Evolutionary conservation across 92 coral and sea anemone genomes (phyloP).

Genomic region (Parazoanthus swiftii): DNA sequence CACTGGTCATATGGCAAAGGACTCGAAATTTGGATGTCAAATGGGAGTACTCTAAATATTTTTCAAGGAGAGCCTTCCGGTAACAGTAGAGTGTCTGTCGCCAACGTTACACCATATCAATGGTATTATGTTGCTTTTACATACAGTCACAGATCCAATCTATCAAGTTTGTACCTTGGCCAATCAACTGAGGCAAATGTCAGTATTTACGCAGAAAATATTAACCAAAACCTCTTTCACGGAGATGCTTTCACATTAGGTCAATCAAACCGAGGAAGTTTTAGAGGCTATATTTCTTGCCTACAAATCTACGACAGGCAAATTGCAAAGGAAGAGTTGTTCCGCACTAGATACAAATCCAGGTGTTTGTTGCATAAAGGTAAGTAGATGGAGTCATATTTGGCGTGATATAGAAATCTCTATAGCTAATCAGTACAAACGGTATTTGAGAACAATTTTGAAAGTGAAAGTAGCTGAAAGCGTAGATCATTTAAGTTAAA

Average conservation of each 20-base stretch:
- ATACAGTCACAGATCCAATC: background rate
- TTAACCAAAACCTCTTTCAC: background rate
- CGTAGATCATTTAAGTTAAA: too few species aligned
- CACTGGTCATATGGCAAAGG: background rate
- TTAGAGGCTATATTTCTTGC: background rate
- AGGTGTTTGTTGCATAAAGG: background rate
- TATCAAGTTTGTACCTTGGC: background rate
- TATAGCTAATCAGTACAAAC: too few species aligned
- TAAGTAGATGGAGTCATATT: background rate
- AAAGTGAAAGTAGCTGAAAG: too few species aligned
- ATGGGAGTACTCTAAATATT: background rate
- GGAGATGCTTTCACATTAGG: background rate
- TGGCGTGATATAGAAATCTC: too few species aligned
- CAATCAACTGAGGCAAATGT: background rate
- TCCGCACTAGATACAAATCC: background rate
- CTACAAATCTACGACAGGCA: background rate
- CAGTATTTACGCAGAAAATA: background rate
- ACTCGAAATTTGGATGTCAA: background rate
- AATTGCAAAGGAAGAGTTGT: background rate
- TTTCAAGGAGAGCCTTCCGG: too few species aligned
- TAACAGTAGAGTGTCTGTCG: background rate
- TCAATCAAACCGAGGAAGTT: background rate
- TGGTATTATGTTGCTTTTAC: background rate
- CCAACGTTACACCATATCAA: background rate
- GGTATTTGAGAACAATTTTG: too few species aligned